Evolutionary conservation across 2,113 vertebrate species (phyloP), one percentile per base, ranked within the genome.

Genomic region (Pterocles orientalis): DNA sequence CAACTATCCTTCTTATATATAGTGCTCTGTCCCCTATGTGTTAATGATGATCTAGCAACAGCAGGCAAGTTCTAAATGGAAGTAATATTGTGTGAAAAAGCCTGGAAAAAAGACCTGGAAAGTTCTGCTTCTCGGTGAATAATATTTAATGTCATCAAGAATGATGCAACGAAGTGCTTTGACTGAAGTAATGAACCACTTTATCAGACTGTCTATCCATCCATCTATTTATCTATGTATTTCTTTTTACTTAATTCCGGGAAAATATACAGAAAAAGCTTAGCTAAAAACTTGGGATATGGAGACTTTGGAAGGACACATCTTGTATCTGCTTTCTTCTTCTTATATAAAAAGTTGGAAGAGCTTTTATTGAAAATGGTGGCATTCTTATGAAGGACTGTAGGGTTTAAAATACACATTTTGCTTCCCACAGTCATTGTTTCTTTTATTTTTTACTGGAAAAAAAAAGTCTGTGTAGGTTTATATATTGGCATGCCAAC

Each of bases 41-140:
- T 51, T 93, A 85, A 79, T 88, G 83, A 88, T 70, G 47, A 94
- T 82, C 77, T 73, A 82, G 41, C 51, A 93, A 57, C 71, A 82
- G 47, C 47, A 53, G 61, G 33, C 66, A 20, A 82, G 45, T 82
- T 88, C 71, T 73, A 88, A 86, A 60, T 86, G 36, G 36, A 82
- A 73, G 71, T 41, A 75, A 80, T 45, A 88, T 15, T 9, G 23
- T 86, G 66, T 62, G 83, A 88, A 89, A 88, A 87, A 90, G 34
- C 56, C 62, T 70, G 62, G 60, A 70, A 86, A 25, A 82, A 36
- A 91, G 69, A 65, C 80, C 53, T 91, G 64, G 81, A 53, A 92
- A 75, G 53, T 88, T 93, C 71, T 94, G 24, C 56, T 79, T 69
- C 34, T 57, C 75, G 23, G 29, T 53, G 76, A 56, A 29, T 82